Evolutionary conservation across 2,113 vertebrate species (phyloP).

Genomic region (Notothenia rossii): DNA sequence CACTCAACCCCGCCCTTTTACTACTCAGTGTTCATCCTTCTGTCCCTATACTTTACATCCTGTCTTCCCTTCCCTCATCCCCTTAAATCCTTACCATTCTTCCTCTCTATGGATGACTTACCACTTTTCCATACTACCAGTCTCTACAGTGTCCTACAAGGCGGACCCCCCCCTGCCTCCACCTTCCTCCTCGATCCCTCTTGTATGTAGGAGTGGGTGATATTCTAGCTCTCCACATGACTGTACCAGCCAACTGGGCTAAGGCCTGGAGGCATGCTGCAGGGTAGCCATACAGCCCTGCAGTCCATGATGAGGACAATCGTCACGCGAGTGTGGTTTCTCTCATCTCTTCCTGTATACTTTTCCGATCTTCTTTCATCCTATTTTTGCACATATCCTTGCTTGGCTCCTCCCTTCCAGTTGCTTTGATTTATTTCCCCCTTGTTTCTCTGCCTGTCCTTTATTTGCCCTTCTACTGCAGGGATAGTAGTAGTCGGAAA

Average conservation of each 20-base stretch:
- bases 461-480: background rate
- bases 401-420: background rate
- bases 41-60: background rate
- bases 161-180: background rate
- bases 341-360: constrained; percentile 23
- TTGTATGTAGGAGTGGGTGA: constrained; percentile 52
- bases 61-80: background rate
- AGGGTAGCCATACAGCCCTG: constrained; percentile 49
- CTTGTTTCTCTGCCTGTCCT: background rate
- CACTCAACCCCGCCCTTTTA: constrained; percentile 5
- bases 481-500: background rate
- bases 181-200: constrained; percentile 19
- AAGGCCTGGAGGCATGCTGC: constrained; percentile 66
- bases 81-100: background rate
- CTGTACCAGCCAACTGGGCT: constrained; percentile 71
- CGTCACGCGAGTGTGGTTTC: constrained; percentile 45
- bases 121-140: constrained; percentile 3
- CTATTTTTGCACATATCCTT: background rate
- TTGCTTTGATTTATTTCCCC: background rate
- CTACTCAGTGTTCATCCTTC: background rate
- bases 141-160: constrained; percentile 8
- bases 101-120: background rate
- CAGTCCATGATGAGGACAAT: constrained; percentile 62
- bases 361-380: constrained; percentile 5
- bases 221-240: constrained; percentile 55